Conservation (phyloP, 2,113 vertebrate genomes). For the Chiloscyllium plagiosum region DNA sequence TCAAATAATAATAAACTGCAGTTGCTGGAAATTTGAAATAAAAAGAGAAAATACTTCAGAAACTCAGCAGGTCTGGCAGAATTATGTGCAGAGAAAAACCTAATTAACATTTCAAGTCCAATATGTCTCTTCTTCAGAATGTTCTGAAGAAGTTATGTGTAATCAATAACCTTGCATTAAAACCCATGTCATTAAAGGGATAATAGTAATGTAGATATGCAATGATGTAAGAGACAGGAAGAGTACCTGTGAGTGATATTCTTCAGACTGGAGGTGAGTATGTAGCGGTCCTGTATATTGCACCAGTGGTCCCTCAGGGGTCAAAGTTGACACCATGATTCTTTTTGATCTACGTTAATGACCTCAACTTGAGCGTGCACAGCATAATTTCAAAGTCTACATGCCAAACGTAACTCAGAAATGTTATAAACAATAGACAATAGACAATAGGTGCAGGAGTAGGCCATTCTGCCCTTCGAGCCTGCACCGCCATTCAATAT, state of each 20-base stretch:
- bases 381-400: not conserved
- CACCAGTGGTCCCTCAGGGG: not conserved
- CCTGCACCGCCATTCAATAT: too few relatives aligned
- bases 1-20: too few relatives aligned
- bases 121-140: too few relatives aligned
- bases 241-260: not conserved
- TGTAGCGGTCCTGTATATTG: not conserved
- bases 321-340: not conserved
- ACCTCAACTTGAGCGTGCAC: not conserved
- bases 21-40: too few relatives aligned
- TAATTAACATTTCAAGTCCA: too few relatives aligned
- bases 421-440: too few relatives aligned
- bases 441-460: too few relatives aligned
- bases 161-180: not conserved
- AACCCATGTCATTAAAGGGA: not conserved
- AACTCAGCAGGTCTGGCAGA: too few relatives aligned
- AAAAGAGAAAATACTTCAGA: too few relatives aligned
- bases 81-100: too few relatives aligned
- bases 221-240: not conserved
- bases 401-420: not conserved
- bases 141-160: not conserved
- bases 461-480: too few relatives aligned
- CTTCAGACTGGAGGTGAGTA: not conserved
- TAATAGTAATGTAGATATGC: not conserved
- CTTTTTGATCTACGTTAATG: not conserved